Conservation (phyloP, 2,113 vertebrate species). For the Pleuronectes platessa region DNA sequence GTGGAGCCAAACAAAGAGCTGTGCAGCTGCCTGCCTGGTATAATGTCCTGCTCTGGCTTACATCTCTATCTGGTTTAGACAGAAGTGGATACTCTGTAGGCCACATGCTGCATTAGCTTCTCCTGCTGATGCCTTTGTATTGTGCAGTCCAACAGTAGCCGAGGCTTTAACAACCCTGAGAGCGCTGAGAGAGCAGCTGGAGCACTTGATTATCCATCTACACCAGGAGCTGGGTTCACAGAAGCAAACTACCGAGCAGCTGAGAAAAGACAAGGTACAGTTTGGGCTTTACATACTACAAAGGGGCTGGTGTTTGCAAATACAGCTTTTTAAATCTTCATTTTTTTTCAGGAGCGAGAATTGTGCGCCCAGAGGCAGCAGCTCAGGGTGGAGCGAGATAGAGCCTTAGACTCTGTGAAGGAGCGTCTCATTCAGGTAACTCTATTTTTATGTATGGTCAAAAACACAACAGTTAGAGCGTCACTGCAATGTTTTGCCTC, state of each 20-base stretch:
- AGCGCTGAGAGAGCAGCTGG: conserved; percentile 70
- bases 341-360: conserved; percentile 71
- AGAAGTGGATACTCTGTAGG: conserved; percentile 38
- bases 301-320: background rate
- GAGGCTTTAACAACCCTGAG: conserved; percentile 64
- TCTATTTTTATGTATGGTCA: background rate
- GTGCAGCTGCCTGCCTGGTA: conserved; percentile 64
- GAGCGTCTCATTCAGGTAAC: conserved; percentile 75
- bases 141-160: conserved; percentile 61
- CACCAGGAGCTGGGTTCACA: conserved; percentile 71
- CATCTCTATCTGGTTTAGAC: background rate
- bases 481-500: background rate
- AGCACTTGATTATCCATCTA: conserved; percentile 63
- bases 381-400: conserved; percentile 70
- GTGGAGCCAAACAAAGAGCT: conserved; percentile 29
- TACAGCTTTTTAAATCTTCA: background rate
- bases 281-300: background rate
- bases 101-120: background rate
- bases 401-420: conserved; percentile 71
- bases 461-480: background rate
- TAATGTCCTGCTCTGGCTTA: background rate
- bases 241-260: conserved; percentile 46
- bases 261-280: conserved; percentile 73
- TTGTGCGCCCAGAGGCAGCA: conserved; percentile 72
- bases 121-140: background rate